Percentiles rank a stretch among this genome's conserved stretches.
phyloP scores from a whole-genome alignment of 2,888 invertebrate species.

The Beris chalybata region DNA sequence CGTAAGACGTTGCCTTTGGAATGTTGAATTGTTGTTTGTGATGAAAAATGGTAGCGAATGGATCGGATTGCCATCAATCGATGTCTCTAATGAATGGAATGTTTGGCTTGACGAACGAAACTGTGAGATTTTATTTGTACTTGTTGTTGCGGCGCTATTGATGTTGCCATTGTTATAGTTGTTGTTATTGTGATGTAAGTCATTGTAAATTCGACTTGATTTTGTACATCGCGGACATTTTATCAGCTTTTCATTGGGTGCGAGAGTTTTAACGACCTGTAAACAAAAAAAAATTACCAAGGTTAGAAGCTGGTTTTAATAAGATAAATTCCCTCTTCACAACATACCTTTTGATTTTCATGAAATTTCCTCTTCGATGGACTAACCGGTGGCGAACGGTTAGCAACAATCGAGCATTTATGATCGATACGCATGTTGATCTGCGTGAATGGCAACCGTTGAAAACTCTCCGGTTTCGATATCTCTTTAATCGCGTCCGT shows the following conservation, averaged over 20 bases:
- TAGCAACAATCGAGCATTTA: slow-evolving; percentile 19
- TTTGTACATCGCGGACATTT: slow-evolving; percentile 38
- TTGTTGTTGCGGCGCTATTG: not conserved
- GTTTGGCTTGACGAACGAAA: slow-evolving; percentile 10
- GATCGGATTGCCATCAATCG: not conserved
- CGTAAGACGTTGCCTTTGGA: not conserved
- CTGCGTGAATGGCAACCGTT: slow-evolving; percentile 31
- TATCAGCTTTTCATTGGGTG: slow-evolving; percentile 33
- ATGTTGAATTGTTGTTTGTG: not conserved
- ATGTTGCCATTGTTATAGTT: slow-evolving; percentile 11
- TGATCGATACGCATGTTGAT: slow-evolving; percentile 23
- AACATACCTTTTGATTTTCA: slow-evolving; percentile 40
- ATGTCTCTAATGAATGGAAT: slow-evolving; percentile 30
- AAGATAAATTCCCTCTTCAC: not conserved
- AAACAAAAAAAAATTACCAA: slow-evolving; percentile 4
- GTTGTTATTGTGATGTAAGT: slow-evolving; percentile 15
- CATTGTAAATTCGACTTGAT: slow-evolving; percentile 38
- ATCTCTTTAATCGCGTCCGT: not conserved
- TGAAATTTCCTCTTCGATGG: slow-evolving; percentile 40
- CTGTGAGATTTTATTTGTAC: slow-evolving; percentile 18
- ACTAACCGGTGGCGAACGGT: slow-evolving; percentile 40
- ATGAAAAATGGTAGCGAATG: too few species aligned
- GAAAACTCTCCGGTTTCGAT: not conserved
- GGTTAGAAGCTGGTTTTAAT: not conserved
- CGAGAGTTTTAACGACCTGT: slow-evolving; percentile 35